phyloP scores from a whole-genome alignment of 2,888 invertebrate genomes.

The Malthinus seriepunctatus region DNA sequence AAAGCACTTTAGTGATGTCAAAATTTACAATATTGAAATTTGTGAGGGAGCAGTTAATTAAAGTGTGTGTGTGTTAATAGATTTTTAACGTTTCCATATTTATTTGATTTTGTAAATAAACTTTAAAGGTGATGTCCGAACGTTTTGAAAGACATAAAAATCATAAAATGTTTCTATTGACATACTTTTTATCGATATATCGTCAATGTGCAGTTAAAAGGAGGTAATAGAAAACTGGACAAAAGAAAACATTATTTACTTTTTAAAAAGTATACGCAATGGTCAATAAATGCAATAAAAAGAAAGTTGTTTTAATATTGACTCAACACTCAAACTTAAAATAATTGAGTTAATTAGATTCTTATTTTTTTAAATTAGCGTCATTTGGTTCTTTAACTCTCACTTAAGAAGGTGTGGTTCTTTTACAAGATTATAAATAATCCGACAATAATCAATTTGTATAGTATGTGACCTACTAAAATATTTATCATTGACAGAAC shows the following conservation, averaged over 20 bases:
- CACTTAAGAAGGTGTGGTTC: slow-evolving; percentile 24
- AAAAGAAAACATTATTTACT: slow-evolving; percentile 5
- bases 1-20: too few species aligned
- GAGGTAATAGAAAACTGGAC: slow-evolving; percentile 4
- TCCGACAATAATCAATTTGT: slow-evolving; percentile 12
- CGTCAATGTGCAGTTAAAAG: not conserved
- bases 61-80: too few species aligned
- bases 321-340: slow-evolving; percentile 4
- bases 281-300: slow-evolving; percentile 8
- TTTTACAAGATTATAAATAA: slow-evolving; percentile 14
- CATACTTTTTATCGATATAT: too few species aligned
- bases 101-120: too few species aligned
- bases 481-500: slow-evolving; percentile 14
- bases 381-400: slow-evolving; percentile 9
- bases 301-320: slow-evolving; percentile 9
- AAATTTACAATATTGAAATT: too few species aligned
- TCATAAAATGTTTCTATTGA: too few species aligned
- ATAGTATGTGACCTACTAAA: slow-evolving; percentile 11
- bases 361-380: slow-evolving; percentile 11
- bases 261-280: slow-evolving; percentile 5
- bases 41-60: too few species aligned
- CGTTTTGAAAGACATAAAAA: too few species aligned
- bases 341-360: slow-evolving; percentile 23
- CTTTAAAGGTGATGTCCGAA: too few species aligned
- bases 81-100: too few species aligned